Evolutionary conservation across 2,888 invertebrate species (phyloP), one percentile per base, ranked within the genome.

Genomic region (Auanema sp.): DNA sequence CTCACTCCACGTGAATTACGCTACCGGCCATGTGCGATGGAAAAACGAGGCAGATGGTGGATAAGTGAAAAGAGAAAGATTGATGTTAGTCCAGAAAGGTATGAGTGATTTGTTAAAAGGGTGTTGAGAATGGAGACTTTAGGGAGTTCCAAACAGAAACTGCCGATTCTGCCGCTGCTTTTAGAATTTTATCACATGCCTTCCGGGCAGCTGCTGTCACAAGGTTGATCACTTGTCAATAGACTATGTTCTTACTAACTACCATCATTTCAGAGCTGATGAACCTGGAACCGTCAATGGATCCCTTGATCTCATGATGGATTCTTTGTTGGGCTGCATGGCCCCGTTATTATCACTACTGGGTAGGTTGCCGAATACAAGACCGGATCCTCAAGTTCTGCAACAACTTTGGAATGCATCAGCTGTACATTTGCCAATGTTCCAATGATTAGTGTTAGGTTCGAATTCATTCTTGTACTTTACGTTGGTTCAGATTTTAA

Each of bases 241-340:
- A 33, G 33, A 33, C 3, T 8, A 33, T 33, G 8, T n/a, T n/a
- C n/a, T n/a, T n/a, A n/a, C n/a, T 33, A 8, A 33, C 8, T 5
- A 33, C 16, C 6, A 24, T 18, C 4, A 50, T 57, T 68, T 23
- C 63, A 74, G 75, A 53, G 75, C 77, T 5, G 78, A 79, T 51
- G 77, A 79, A 64, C 54, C 68, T 21, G 79, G 78, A 18, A 72
- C 76, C 10, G 71, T 78, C 14, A 71, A 77, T 40, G 80, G 80
- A 43, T 68, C 79, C 0, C 66, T 80, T 16, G 80, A 80, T 58
- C 63, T 80, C 18, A 49, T 80, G 58, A 79, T 80, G 79, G 80
- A 80, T 66, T 66, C 76, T n/a, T 63, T 80, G 23, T 58, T 76
- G 57, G 72, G 75, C 14, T 72, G 76, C 12, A 71, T 78, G 60